Evolutionary conservation across 1,140 invertebrate genomes (phyloP).

Genomic region (Mamestra configurata): DNA sequence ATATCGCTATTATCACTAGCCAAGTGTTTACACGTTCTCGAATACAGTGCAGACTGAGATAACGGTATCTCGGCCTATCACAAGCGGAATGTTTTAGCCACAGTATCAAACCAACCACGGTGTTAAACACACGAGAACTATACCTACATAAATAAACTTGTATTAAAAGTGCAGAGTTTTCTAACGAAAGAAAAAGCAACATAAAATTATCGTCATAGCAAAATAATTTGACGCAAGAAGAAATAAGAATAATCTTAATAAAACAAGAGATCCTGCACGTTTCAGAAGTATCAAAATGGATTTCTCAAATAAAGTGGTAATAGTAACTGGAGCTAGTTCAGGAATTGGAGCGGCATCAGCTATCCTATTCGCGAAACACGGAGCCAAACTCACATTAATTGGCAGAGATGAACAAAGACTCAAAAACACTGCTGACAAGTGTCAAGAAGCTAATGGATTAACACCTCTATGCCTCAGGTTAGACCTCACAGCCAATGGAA

Average conservation of each 20-base stretch:
- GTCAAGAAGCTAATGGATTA: conserved; percentile 85
- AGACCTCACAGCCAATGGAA: conserved; percentile 90
- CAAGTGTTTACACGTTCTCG: conserved; percentile 12
- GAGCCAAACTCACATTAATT: conserved; percentile 89
- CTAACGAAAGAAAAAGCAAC: not conserved
- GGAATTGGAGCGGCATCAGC: conserved; percentile 90
- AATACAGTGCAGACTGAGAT: conserved; percentile 2
- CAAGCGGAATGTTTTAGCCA: not conserved
- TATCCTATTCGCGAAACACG: conserved; percentile 89
- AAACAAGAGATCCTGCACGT: no score
- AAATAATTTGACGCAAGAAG: not conserved
- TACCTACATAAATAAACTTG: not conserved
- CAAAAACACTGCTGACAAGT: conserved; percentile 88
- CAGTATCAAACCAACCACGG: conserved; percentile 2
- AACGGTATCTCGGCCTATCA: conserved; percentile 7
- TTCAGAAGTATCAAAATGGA: conserved; percentile 55
- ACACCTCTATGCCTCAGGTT: conserved; percentile 81
- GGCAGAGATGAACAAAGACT: conserved; percentile 92
- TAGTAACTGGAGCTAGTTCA: conserved; percentile 67
- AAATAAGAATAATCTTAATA: not conserved
- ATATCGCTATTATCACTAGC: conserved; percentile 15
- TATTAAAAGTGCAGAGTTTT: no score
- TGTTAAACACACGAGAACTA: not conserved
- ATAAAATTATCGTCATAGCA: not conserved
- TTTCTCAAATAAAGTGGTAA: conserved; percentile 67